These are phyloP conservation scores for Hyles vespertilio DNA, from an alignment of 1,140 invertebrate species.

Conservation along the genomic window DNA sequence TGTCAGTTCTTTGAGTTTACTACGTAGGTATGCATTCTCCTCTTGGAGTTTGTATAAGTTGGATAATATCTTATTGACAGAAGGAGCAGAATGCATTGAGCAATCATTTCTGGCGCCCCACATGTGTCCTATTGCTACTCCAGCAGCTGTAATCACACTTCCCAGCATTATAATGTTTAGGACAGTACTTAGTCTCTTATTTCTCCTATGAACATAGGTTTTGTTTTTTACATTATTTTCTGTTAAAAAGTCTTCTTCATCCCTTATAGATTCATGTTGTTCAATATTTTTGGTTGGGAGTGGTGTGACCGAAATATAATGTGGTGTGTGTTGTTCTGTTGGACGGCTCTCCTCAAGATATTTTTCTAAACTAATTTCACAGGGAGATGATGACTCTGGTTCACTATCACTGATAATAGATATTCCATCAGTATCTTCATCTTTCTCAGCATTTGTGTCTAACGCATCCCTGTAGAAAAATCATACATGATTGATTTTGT, in stretches of 20 bases:
- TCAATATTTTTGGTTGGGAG: constrained; percentile 25
- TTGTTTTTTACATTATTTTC: constrained; percentile 52
- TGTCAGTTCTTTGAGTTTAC: constrained; percentile 61
- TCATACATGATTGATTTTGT: background rate
- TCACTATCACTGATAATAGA: constrained; percentile 69
- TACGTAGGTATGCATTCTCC: constrained; percentile 67
- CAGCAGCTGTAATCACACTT: constrained; percentile 67
- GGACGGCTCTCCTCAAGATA: constrained; percentile 37
- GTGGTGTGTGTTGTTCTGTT: constrained; percentile 30
- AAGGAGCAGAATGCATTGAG: constrained; percentile 43
- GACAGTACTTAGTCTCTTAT: constrained; percentile 66
- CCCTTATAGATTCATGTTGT: constrained; percentile 31
- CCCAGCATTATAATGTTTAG: constrained; percentile 68
- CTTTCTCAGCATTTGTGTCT: constrained; percentile 43
- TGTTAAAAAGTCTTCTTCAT: constrained; percentile 46
- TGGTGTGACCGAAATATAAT: constrained; percentile 31
- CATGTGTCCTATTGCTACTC: constrained; percentile 69
- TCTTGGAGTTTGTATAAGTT: constrained; percentile 71
- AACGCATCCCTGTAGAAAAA: constrained; percentile 23
- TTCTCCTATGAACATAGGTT: constrained; percentile 70
- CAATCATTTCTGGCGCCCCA: constrained; percentile 72
- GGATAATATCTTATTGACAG: constrained; percentile 67
- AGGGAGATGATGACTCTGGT: constrained; percentile 41
- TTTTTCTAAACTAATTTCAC: constrained; percentile 33
- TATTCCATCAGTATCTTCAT: constrained; percentile 71